phyloP scores from a whole-genome alignment of 2,888 invertebrate genomes.

The Hylaea fasciaria region DNA sequence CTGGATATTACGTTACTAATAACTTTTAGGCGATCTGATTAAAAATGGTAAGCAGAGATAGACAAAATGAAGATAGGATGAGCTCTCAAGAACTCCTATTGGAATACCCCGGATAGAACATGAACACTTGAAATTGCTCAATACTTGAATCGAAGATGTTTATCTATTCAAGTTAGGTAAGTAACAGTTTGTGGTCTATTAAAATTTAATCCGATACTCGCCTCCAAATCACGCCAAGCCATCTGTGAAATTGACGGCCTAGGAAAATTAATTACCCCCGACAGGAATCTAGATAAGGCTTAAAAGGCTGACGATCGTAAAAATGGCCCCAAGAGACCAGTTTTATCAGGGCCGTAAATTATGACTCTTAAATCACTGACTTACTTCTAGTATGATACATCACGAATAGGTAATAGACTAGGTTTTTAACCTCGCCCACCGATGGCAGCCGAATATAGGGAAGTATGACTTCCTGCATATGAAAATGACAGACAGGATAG shows the following conservation, averaged over 20 bases:
- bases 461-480: background rate
- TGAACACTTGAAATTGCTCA: too few relatives aligned
- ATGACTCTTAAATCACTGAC: conserved; percentile 55
- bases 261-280: conserved; percentile 51
- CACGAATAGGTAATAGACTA: background rate
- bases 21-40: too few relatives aligned
- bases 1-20: background rate
- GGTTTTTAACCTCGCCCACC: too few relatives aligned
- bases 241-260: conserved; percentile 24
- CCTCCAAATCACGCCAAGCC: conserved; percentile 5
- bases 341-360: conserved; percentile 63
- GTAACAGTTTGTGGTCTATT: background rate
- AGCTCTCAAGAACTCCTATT: too few relatives aligned
- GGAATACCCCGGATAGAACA: too few relatives aligned
- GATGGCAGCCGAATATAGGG: background rate
- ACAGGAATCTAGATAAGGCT: conserved; percentile 51
- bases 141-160: too few relatives aligned
- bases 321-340: conserved; percentile 53
- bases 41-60: too few relatives aligned
- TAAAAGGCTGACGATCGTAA: conserved; percentile 56
- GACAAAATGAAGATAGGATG: too few relatives aligned
- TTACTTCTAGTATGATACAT: conserved; percentile 28
- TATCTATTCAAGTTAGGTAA: background rate
- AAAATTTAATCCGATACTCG: background rate
- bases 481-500: too few relatives aligned